Percentiles rank a stretch among this genome's conserved stretches.
Conservation (phyloP, 1,140 invertebrate species). For the Drosophila chauvacae region DNA sequence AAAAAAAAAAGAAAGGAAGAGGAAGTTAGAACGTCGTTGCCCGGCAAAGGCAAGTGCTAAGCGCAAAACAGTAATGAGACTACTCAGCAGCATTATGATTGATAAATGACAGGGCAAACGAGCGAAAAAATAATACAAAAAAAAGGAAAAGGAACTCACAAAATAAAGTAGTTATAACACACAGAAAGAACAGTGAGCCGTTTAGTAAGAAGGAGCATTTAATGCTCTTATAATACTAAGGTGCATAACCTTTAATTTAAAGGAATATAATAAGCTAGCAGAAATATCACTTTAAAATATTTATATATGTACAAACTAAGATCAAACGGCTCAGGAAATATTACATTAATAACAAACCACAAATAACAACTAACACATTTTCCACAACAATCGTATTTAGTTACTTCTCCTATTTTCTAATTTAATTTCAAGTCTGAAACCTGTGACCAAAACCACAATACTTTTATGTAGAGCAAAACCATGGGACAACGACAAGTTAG, state of each 20-base stretch:
- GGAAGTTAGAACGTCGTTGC: conserved; percentile 1
- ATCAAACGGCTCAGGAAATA: not conserved
- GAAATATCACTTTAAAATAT: not conserved
- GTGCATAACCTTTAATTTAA: too few species aligned
- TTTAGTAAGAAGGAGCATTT: not conserved
- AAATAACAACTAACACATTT: not conserved
- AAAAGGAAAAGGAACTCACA: conserved; percentile 7
- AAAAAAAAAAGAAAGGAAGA: not conserved
- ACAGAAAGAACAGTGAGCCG: not conserved
- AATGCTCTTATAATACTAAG: not conserved
- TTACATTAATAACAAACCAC: not conserved
- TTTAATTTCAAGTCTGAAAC: not conserved
- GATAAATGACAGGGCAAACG: conserved; percentile 57
- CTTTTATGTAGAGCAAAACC: conserved; percentile 8
- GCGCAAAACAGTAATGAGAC: conserved; percentile 68
- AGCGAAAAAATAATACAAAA: conserved; percentile 4
- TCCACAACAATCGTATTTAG: not conserved
- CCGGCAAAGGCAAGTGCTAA: conserved; percentile 43
- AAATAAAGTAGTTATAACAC: conserved; percentile 9
- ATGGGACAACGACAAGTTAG: conserved; percentile 24
- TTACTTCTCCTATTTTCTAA: not conserved
- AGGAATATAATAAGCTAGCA: not conserved
- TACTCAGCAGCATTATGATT: conserved; percentile 76
- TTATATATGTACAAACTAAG: too few species aligned
- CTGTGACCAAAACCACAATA: not conserved